These are phyloP conservation scores for Dolichallabes microphthalmus DNA, from an alignment of 2,113 vertebrate species.

Conservation along the genomic window DNA sequence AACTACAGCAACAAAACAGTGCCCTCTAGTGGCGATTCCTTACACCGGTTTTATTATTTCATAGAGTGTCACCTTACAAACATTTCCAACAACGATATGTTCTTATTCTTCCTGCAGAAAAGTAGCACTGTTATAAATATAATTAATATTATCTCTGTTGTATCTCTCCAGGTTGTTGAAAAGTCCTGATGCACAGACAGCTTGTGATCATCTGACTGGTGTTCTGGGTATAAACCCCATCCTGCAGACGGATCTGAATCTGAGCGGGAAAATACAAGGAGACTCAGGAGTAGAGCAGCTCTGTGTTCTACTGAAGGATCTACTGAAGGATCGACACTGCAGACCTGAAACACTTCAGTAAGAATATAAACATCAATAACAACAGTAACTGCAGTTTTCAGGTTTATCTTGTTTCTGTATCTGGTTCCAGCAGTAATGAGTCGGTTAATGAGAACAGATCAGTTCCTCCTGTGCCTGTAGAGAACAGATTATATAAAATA, in stretches of 20 bases:
- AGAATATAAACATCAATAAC: background rate
- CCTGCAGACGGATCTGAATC: slow-evolving; percentile 38
- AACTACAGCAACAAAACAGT: too few species aligned
- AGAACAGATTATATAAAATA: background rate
- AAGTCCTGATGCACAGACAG: slow-evolving; percentile 4
- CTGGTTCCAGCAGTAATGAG: background rate
- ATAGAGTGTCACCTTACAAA: too few species aligned
- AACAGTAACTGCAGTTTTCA: background rate
- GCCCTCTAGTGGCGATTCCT: too few species aligned
- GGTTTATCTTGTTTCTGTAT: background rate
- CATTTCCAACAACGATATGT: too few species aligned
- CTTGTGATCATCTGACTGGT: background rate
- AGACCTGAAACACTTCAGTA: slow-evolving; percentile 23
- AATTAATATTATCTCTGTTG: background rate
- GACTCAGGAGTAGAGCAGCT: too few species aligned
- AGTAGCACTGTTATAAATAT: background rate
- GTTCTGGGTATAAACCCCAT: slow-evolving; percentile 15
- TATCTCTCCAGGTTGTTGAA: slow-evolving; percentile 7
- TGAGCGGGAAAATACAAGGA: background rate
- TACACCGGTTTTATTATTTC: too few species aligned
- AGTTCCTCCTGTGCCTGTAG: background rate
- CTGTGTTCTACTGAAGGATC: slow-evolving; percentile 17
- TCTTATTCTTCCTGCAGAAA: too few species aligned
- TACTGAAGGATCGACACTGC: slow-evolving; percentile 35
- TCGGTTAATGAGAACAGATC: background rate